phyloP scores from a whole-genome alignment of 2,113 vertebrate genomes.

The Hippolais icterina region DNA sequence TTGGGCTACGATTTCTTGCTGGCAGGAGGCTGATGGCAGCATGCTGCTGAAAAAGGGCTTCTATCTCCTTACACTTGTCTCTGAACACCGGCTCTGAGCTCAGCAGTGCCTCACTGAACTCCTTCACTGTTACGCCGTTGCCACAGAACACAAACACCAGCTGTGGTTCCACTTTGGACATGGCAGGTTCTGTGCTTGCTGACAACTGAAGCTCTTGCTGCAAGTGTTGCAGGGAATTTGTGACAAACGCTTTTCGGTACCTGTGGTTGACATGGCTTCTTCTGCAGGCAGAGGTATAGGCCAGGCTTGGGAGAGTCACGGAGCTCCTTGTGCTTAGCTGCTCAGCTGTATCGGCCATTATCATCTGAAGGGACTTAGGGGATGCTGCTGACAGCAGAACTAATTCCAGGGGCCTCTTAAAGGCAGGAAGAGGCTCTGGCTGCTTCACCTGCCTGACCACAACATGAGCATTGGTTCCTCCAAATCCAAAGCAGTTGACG shows the following conservation, averaged over 20 bases:
- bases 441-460: slow-evolving; percentile 78
- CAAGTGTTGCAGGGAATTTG: slow-evolving; percentile 76
- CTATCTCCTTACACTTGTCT: slow-evolving; percentile 77
- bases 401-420: slow-evolving; percentile 62
- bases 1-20: slow-evolving; percentile 33
- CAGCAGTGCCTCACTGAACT: slow-evolving; percentile 78
- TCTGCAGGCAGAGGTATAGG: slow-evolving; percentile 85
- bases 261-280: slow-evolving; percentile 81
- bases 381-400: slow-evolving; percentile 82
- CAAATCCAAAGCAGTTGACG: slow-evolving; percentile 89
- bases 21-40: slow-evolving; percentile 59
- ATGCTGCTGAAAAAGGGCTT: slow-evolving; percentile 70
- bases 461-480: slow-evolving; percentile 84
- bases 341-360: slow-evolving; percentile 67
- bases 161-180: slow-evolving; percentile 40
- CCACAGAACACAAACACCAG: slow-evolving; percentile 87
- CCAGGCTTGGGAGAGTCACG: slow-evolving; percentile 70
- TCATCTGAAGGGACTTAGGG: slow-evolving; percentile 71
- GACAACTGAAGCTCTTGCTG: slow-evolving; percentile 65
- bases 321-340: slow-evolving; percentile 59
- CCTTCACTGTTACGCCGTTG: slow-evolving; percentile 75
- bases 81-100: slow-evolving; percentile 75
- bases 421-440: not conserved
- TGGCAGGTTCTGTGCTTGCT: not conserved
- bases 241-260: slow-evolving; percentile 78